Conservation (phyloP, 2,113 vertebrate genomes). For the Dolichotis patagonum region DNA sequence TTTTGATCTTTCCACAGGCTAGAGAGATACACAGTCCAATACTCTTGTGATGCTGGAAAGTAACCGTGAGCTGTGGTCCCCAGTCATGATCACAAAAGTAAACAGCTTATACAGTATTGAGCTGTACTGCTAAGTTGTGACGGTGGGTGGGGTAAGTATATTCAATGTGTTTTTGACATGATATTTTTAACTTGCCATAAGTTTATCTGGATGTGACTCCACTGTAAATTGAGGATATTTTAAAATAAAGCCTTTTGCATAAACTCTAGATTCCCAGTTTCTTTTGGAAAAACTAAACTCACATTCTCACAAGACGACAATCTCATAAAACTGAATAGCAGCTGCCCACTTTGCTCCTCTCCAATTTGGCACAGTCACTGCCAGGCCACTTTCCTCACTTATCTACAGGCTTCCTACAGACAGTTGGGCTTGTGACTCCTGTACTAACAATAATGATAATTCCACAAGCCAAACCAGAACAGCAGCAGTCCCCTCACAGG, state of each 20-base stretch:
- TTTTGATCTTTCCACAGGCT: background rate
- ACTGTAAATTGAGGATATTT: background rate
- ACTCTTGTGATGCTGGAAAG: too few species aligned
- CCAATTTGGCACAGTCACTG: background rate
- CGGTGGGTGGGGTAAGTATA: background rate
- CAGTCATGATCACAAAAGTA: background rate
- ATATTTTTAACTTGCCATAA: background rate
- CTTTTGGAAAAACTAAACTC: background rate
- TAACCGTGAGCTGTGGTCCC: background rate
- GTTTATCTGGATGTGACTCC: background rate
- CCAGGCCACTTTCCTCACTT: too few species aligned
- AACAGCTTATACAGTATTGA: background rate
- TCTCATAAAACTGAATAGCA: background rate
- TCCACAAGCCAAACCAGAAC: background rate
- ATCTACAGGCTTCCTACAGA: background rate
- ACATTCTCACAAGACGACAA: background rate
- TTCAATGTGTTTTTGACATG: background rate
- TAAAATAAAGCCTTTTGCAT: background rate
- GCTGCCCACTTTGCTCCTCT: background rate
- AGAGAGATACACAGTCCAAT: background rate
- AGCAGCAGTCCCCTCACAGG: background rate
- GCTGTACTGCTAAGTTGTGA: background rate
- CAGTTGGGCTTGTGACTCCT: too few species aligned
- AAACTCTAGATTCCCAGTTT: background rate
- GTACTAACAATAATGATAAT: background rate